Percentiles rank a stretch among this genome's conserved stretches.
phyloP scores from a whole-genome alignment of 2,113 vertebrate species.

The Rhea americana region DNA sequence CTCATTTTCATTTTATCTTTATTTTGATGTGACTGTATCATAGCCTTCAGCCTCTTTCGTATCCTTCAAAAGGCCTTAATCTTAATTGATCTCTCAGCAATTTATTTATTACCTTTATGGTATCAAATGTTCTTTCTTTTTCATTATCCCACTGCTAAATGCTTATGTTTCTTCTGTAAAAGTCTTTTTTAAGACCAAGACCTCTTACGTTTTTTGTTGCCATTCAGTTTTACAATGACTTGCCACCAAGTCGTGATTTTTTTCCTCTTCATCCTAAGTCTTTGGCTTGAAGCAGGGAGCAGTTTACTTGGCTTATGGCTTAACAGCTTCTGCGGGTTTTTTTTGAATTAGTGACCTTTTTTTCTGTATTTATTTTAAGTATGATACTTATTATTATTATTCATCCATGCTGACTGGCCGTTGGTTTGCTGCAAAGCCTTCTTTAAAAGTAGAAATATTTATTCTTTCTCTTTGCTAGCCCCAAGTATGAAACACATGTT shows the following conservation, averaged over 20 bases:
- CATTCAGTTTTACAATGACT: background rate
- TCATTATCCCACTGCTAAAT: background rate
- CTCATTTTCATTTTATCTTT: background rate
- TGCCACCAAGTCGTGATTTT: background rate
- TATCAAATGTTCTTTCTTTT: background rate
- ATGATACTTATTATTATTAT: background rate
- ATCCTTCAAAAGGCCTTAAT: background rate
- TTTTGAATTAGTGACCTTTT: background rate
- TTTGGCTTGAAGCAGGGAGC: background rate
- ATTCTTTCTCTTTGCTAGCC: background rate
- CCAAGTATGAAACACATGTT: background rate
- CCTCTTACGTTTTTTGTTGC: background rate
- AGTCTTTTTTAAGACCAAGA: background rate
- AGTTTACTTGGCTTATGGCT: background rate
- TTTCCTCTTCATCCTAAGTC: background rate
- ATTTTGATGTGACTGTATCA: background rate
- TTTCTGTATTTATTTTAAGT: background rate
- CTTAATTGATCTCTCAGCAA: background rate
- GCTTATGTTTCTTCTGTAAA: background rate
- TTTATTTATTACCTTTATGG: background rate
- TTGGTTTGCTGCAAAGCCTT: background rate
- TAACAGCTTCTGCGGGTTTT: background rate
- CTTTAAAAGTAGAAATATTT: background rate
- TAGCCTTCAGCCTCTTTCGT: background rate
- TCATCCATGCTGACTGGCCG: background rate